phyloP scores from a whole-genome alignment of 2,797 vertebrate species.

The Gobionotothen gibberifrons region DNA sequence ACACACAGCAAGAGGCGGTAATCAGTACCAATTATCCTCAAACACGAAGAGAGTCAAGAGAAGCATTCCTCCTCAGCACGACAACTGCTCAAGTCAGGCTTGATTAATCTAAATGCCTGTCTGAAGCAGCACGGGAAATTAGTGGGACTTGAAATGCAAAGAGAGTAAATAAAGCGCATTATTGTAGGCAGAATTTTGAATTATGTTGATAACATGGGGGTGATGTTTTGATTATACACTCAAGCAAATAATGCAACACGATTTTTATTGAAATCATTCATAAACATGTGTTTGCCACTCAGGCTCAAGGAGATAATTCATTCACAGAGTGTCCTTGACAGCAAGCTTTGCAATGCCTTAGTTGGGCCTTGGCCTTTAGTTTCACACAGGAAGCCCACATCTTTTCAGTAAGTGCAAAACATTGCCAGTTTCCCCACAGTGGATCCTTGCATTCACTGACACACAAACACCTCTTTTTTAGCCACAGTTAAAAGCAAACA shows the following conservation, averaged over 20 bases:
- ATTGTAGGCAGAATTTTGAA: slow-evolving; percentile 29
- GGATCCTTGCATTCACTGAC: slow-evolving; percentile 35
- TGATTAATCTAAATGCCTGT: slow-evolving; percentile 63
- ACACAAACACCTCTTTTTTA: slow-evolving; percentile 34
- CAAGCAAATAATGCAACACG: slow-evolving; percentile 12
- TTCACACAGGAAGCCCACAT: slow-evolving; percentile 30
- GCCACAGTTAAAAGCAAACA: slow-evolving; percentile 36
- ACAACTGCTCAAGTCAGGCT: slow-evolving; percentile 66
- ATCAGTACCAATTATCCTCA: slow-evolving; percentile 80
- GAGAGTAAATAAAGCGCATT: slow-evolving; percentile 7
- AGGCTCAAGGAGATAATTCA: slow-evolving; percentile 30
- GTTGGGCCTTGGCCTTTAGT: slow-evolving; percentile 45
- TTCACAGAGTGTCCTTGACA: slow-evolving; percentile 28
- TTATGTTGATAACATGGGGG: slow-evolving; percentile 1
- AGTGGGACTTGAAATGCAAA: slow-evolving; percentile 26
- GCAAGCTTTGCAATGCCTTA: slow-evolving; percentile 18
- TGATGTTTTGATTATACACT: slow-evolving; percentile 23
- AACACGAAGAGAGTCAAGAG: slow-evolving; percentile 67
- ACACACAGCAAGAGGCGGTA: slow-evolving; percentile 70
- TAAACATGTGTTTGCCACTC: slow-evolving; percentile 37
- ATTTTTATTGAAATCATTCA: slow-evolving; percentile 25
- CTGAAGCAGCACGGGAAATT: slow-evolving; percentile 44
- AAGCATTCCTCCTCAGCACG: slow-evolving; percentile 69
- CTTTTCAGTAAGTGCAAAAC: slow-evolving; percentile 47
- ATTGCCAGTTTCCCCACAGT: slow-evolving; percentile 46